phyloP scores from a whole-genome alignment of 2,113 vertebrate species.

The Pongo abelii region DNA sequence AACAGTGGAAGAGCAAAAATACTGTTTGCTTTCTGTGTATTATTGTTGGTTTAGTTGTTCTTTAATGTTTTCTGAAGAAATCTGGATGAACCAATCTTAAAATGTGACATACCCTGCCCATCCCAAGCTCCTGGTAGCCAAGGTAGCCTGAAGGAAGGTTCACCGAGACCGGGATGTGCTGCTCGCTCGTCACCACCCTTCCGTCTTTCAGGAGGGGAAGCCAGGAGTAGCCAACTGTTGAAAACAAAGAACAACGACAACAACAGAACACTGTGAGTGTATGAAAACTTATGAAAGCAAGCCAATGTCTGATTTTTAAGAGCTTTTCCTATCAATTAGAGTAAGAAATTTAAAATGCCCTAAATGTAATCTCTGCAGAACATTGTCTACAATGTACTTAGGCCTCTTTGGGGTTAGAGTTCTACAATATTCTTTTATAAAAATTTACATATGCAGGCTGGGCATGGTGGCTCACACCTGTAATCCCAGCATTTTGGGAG shows the following conservation, averaged over 20 bases:
- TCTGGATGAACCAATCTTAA: neutral
- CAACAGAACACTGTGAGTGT: neutral
- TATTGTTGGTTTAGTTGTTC: neutral
- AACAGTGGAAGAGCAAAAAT: neutral
- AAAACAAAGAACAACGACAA: conserved; percentile 51
- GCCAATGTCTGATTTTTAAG: neutral
- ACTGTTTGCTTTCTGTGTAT: neutral
- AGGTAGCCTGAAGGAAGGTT: conserved; percentile 95
- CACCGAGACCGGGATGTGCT: conserved; percentile 91
- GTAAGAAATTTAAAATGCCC: neutral
- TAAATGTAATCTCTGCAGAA: neutral
- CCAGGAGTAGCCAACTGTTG: conserved; percentile 96
- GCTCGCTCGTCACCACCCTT: conserved; percentile 93
- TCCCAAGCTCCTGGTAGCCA: conserved; percentile 88
- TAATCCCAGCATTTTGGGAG: too few species aligned
- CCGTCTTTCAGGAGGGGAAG: conserved; percentile 96
- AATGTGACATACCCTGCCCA: conserved; percentile 89
- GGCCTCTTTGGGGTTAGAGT: neutral
- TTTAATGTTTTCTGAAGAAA: neutral
- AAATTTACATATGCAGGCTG: neutral
- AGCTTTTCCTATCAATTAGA: neutral
- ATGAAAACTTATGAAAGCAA: neutral
- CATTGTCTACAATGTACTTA: neutral
- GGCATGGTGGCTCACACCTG: neutral
- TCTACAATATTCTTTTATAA: neutral